phyloP scores from a whole-genome alignment of 2,113 vertebrate species.

The Pseudopipra pipra region DNA sequence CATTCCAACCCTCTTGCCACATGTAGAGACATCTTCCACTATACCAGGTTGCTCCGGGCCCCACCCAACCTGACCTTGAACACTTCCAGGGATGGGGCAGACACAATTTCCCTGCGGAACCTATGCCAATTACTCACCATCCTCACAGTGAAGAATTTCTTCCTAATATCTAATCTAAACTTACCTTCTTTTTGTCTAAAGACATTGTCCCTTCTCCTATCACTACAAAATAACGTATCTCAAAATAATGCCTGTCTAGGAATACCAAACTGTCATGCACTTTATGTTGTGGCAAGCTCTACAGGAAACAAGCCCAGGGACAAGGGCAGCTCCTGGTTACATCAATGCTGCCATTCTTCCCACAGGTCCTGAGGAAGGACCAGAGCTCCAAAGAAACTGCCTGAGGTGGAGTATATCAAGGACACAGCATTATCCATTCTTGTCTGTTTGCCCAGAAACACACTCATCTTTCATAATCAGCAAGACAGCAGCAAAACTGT shows the following conservation, averaged over 20 bases:
- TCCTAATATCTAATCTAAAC: background rate
- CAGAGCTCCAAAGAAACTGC: background rate
- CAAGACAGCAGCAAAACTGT: constrained; percentile 47
- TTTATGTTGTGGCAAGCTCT: background rate
- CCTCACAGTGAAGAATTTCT: background rate
- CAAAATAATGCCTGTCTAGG: background rate
- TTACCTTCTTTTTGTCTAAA: background rate
- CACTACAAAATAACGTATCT: background rate
- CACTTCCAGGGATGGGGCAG: background rate
- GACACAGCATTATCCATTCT: background rate
- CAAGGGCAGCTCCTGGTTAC: background rate
- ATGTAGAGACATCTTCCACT: background rate
- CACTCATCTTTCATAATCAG: constrained; percentile 58
- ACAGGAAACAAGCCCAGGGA: background rate
- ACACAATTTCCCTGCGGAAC: background rate
- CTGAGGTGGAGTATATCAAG: background rate
- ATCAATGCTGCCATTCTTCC: background rate
- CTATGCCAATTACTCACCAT: background rate
- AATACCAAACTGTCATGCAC: fast-evolving
- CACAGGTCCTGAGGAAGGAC: background rate
- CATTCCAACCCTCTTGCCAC: background rate
- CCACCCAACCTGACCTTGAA: background rate
- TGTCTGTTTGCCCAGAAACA: constrained; percentile 48
- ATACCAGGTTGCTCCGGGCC: background rate
- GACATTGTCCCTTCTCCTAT: background rate